Percentiles rank a stretch among this genome's conserved stretches.
phyloP scores from a whole-genome alignment of 2,888 invertebrate genomes.

The Nipponacmea schrenckii region DNA sequence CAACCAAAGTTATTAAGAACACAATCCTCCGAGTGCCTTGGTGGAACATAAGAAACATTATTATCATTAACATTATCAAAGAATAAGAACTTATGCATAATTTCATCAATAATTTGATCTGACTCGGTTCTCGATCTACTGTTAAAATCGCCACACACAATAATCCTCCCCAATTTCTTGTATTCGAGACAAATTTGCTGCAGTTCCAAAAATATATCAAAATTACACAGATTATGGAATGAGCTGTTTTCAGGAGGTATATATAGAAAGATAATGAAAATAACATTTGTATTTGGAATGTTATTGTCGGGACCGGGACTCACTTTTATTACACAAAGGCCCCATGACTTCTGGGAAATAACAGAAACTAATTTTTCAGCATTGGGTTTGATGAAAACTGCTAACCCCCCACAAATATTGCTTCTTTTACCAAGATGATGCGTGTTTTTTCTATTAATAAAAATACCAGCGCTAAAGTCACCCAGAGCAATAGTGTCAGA shows the following conservation, averaged over 20 bases:
- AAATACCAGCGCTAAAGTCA: too few relatives aligned
- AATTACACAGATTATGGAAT: not conserved
- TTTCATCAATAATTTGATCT: not conserved
- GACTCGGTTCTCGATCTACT: not conserved
- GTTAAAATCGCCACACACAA: too few relatives aligned
- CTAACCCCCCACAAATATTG: too few relatives aligned
- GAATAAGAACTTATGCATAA: too few relatives aligned
- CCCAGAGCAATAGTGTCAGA: too few relatives aligned
- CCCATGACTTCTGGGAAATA: not conserved
- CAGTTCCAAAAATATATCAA: not conserved
- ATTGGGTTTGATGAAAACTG: not conserved
- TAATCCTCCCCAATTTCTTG: not conserved
- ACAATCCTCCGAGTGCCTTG: not conserved
- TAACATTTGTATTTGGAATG: not conserved
- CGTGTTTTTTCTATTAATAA: too few relatives aligned
- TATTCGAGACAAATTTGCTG: not conserved
- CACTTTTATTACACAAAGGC: not conserved
- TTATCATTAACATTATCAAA: not conserved
- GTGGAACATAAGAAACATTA: not conserved
- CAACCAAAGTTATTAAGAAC: conserved; percentile 15
- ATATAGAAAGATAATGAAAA: not conserved
- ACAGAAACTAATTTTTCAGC: not conserved
- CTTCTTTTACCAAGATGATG: too few relatives aligned
- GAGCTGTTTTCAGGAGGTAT: not conserved
- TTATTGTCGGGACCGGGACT: not conserved